Evolutionary conservation across 2,113 vertebrate species (phyloP), one percentile per base, ranked within the genome.

Genomic region (Ciconia stormi): DNA sequence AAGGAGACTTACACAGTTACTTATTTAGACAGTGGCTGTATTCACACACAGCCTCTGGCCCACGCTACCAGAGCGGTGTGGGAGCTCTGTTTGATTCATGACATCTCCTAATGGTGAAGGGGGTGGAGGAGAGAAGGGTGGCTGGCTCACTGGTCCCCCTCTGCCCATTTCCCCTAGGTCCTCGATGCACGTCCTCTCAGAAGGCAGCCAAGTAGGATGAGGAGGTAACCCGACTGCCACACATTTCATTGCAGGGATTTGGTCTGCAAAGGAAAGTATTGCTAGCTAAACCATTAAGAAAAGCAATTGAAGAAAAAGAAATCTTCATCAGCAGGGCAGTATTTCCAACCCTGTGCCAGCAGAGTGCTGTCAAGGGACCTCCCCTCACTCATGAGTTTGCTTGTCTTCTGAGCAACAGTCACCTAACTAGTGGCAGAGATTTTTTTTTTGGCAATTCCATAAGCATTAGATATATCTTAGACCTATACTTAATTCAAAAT

Each of bases 11-110:
- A 72, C 29, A 34, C 93, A 74, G 91, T 79, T 38, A 36, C 34
- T 83, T 49, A 11, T 59, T 95, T 89, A 46, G 67, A 92, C 80
- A 94, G 87, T 58, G 72, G 50, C 72, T 94, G 46, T 66, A 94
- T 90, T 94, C 83, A 92, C 86, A 80, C 46, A 62, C 67, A 83
- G 82, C 71, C 80, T 79, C 73, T 92, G 85, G 59, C 76, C 63
- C 2, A 0, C 4, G 3, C 23, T 71, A 50, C 55, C 46, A 46
- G n/a, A 50, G 67, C 27, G 19, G 62, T 72, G 36, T 40, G 80
- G 46, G 53, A 95, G 62, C 76, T 77, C 76, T 92, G 9, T 63
- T 88, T 82, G 50, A 42, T 56, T 89, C 87, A 66, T 7, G 0
- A 20, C 71, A 53, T 77, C 53, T 92, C 74, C 93, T 94, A 56